Base-by-base conservation (phyloP, 2,797 vertebrate species). In the Phoeniculus purpureus region DNA sequence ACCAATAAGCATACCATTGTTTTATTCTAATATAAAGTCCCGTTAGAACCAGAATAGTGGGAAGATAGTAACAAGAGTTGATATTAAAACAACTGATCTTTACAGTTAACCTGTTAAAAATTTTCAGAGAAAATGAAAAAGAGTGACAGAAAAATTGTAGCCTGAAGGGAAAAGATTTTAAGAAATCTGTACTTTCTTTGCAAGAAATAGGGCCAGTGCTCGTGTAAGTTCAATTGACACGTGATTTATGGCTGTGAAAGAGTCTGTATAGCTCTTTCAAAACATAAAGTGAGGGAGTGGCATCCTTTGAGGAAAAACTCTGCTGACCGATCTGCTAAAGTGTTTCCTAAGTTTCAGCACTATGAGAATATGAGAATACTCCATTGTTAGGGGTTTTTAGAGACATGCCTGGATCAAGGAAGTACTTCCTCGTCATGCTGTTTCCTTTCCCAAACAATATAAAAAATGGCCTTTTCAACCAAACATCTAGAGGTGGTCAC, bases 391-490 rank as follows among this genome's bases (percentile, higher is more conserved):
- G 62, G 72, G 93, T 72, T 94, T 96, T 90, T 85, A 88, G 76
- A 90, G 93, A 81, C 93, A 89, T 90, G 94, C 89, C 93, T 93
- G 94, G 93, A 93, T 96, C 86, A 91, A 97, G 97, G 97, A 98
- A 98, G 96, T 97, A 94, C 96, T 97, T 97, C 97, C 96, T 96
- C 93, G 67, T 93, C 96, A 95, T 92, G 94, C 94, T 94, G 96
- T 97, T 98, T 98, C 97, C 97, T 98, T 97, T 97, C 93, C 94
- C 94, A 96, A 97, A 98, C 96, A 98, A 97, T 97, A 93, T 96
- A 95, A 96, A 95, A 94, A 96, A 95, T 95, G 93, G 87, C 40
- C 92, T 91, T 96, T 97, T 94, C 93, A 96, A 58, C 45, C 72
- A 88, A 96, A 89, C 91, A 73, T 95, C 90, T 92, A 89, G 94